Percentiles rank a stretch among this genome's conserved stretches.
phyloP scores from a whole-genome alignment of 2,888 invertebrate species.

The Notocelia uddmanniana region DNA sequence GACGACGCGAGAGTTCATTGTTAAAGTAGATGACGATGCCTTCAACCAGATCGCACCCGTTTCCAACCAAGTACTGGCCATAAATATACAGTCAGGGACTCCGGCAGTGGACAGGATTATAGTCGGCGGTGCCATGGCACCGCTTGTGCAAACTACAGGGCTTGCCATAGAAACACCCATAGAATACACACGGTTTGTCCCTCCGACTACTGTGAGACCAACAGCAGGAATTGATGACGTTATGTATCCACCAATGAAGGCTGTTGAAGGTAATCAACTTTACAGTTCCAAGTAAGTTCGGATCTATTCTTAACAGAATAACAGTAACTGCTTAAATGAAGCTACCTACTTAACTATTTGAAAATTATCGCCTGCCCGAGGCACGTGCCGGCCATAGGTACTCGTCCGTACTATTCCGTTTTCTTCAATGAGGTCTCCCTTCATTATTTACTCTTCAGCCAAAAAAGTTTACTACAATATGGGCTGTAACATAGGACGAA shows the following conservation, averaged over 20 bases:
- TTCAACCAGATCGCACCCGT: conserved; percentile 53
- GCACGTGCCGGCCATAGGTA: too few relatives aligned
- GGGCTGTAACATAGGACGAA: too few relatives aligned
- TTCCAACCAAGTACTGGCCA: conserved; percentile 64
- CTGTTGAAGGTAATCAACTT: conserved; percentile 7
- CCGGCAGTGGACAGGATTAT: conserved; percentile 68
- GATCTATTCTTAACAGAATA: background rate
- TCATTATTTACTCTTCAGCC: too few relatives aligned
- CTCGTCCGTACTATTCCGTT: too few relatives aligned
- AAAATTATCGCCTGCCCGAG: too few relatives aligned
- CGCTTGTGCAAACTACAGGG: conserved; percentile 51
- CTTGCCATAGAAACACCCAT: conserved; percentile 50
- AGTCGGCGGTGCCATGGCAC: conserved; percentile 69
- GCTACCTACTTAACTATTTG: too few relatives aligned
- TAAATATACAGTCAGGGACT: conserved; percentile 68
- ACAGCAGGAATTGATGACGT: conserved; percentile 50
- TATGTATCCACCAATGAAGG: conserved; percentile 35
- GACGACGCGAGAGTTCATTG: conserved; percentile 72
- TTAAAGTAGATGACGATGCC: conserved; percentile 80
- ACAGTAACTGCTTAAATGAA: too few relatives aligned
- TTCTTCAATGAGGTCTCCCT: too few relatives aligned
- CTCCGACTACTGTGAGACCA: conserved; percentile 60
- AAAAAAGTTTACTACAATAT: too few relatives aligned
- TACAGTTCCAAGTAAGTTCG: background rate
- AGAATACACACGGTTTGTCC: conserved; percentile 74